These are phyloP conservation scores for Luidia sarsii DNA, from an alignment of 53 echinoderm and acorn worm genomes.

Conservation along the genomic window DNA sequence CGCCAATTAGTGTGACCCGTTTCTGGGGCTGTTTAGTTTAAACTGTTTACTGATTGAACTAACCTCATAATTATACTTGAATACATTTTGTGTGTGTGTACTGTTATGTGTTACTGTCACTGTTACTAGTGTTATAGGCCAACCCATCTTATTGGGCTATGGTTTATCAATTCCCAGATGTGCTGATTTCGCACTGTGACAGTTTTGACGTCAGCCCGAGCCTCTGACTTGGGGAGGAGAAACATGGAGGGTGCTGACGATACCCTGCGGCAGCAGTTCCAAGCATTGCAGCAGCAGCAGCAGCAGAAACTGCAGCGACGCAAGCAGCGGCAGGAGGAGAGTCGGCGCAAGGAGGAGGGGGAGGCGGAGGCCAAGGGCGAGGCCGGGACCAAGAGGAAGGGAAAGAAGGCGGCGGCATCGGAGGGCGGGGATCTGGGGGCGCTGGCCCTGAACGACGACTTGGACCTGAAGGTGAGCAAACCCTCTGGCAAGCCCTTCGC, in stretches of 20 bases:
- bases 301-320: conserved; percentile 81
- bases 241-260: conserved; percentile 44
- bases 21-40: too few relatives aligned
- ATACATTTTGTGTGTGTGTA: too few relatives aligned
- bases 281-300: conserved; percentile 93
- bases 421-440: too few relatives aligned
- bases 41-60: too few relatives aligned
- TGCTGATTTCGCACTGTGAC: neutral
- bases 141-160: neutral
- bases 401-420: too few relatives aligned
- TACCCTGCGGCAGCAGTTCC: conserved; percentile 80
- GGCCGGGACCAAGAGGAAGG: conserved; percentile 24
- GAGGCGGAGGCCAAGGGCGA: conserved; percentile 6
- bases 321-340: conserved; percentile 86
- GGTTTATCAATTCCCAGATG: neutral
- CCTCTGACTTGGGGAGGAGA: neutral
- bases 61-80: too few relatives aligned
- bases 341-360: conserved; percentile 57
- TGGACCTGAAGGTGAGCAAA: conserved; percentile 53
- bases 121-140: too few relatives aligned
- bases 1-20: too few relatives aligned
- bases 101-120: too few relatives aligned
- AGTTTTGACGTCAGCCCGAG: neutral
- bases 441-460: conserved; percentile 50
- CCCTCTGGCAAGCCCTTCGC: neutral